Base-by-base conservation (phyloP, 1,140 invertebrate genomes). In the Microplitis demolitor region DNA sequence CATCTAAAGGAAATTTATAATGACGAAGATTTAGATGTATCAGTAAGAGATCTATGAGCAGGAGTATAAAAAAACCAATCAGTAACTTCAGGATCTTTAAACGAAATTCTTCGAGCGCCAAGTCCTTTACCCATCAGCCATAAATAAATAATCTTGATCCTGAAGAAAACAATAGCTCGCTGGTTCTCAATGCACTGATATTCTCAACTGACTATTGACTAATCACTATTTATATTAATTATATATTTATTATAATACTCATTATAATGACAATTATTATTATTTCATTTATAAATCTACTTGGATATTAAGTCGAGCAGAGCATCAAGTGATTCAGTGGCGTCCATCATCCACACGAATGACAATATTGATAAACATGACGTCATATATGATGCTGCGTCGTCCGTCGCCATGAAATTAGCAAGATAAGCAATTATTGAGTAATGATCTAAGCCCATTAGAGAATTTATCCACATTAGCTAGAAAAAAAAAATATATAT, bases 321-420 rank as follows among this genome's bases (percentile, higher is more conserved):
- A 4, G 82, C 79, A 39, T 87, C 84, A 11, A 87, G 70, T 0
- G 82, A 83, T 71, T 88, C 86, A 2, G 86, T 88, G 0, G 86
- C 86, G 16, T 88, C 86, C 50, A 88, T 66, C 86, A 88, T 88
- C 86, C 86, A 88, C 0, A 86, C 72, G n/a, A 87, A 86, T 0
- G 84, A 82, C 6, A 88, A 69, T n/a, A 87, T 60, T 0, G 86
- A 79, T 14, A 84, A 69, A 64, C 84, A 87, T 64, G 80, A 81
- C 0, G 84, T 79, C 68, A 84, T 79, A 33, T 84, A 80, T 13
- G 56, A 76, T 0, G 81, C 75, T 4, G 83, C 84, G 9, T 75
- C 68, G 4, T 86, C 79, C 35, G 70, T 76, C 0, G 50, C 67
- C 80, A 87, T 82, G 37, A 84, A 87, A 16, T 74, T 39, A 0